phyloP scores from a whole-genome alignment of 2,888 invertebrate genomes.

The Campoletis raptor region DNA sequence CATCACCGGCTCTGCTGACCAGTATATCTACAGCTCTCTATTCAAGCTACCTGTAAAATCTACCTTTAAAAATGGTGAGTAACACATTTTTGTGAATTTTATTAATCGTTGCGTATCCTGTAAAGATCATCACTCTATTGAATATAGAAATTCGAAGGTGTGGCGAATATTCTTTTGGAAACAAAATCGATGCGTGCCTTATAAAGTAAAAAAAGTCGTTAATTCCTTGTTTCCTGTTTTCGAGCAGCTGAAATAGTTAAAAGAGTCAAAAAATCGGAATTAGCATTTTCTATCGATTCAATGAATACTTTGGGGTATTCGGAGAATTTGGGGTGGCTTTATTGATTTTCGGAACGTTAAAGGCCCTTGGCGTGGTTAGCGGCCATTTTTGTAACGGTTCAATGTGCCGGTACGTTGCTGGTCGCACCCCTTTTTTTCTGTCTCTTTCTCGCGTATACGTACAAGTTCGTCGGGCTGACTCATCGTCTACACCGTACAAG shows the following conservation, averaged over 20 bases:
- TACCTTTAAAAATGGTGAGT: slow-evolving; percentile 62
- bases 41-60: slow-evolving; percentile 50
- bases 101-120: neutral
- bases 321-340: neutral
- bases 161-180: slow-evolving; percentile 14
- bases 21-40: slow-evolving; percentile 34
- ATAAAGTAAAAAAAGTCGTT: neutral
- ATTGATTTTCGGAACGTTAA: slow-evolving; percentile 1
- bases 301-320: slow-evolving; percentile 4
- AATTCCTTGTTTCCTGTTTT: neutral
- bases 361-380: slow-evolving; percentile 27
- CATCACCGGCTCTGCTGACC: slow-evolving; percentile 71
- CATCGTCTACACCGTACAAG: slow-evolving; percentile 65
- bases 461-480: slow-evolving; percentile 54
- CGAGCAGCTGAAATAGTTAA: no score
- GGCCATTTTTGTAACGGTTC: slow-evolving; percentile 67
- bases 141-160: neutral
- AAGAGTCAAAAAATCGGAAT: neutral
- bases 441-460: slow-evolving; percentile 3
- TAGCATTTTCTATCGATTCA: neutral
- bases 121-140: neutral
- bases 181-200: slow-evolving; percentile 22
- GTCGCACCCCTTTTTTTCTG: slow-evolving; percentile 65
- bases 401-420: slow-evolving; percentile 61
- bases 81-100: neutral